phyloP scores from a whole-genome alignment of 37 sponge, comb jelly and placozoan species.

The Tethya wilhelma region DNA sequence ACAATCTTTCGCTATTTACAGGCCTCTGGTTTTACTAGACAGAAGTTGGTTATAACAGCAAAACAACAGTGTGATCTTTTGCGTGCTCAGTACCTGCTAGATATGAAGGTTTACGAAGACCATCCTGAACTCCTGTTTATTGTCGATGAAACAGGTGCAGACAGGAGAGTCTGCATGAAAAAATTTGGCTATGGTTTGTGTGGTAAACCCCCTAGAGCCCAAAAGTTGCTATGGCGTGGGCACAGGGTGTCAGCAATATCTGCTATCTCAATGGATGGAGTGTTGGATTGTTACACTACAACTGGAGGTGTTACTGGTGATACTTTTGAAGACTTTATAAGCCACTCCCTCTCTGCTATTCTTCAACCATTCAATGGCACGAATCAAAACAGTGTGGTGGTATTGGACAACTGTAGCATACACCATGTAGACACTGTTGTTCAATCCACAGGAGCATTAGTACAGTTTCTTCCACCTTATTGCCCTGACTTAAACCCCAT shows the following conservation, averaged over 20 bases:
- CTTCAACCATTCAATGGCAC: neutral
- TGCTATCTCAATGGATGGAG: neutral
- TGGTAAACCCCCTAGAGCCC: neutral
- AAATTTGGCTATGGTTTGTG: neutral
- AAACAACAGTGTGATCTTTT: conserved; percentile 10
- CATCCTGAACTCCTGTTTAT: conserved; percentile 8
- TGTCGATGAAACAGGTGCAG: neutral
- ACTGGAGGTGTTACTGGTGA: neutral
- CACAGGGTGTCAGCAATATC: neutral
- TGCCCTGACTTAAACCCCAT: conserved; percentile 23
- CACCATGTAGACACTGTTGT: conserved; percentile 3
- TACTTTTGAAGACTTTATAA: neutral
- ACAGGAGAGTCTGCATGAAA: neutral
- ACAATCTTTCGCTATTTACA: conserved; percentile 15
- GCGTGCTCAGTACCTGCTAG: conserved; percentile 3
- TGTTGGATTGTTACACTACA: too few relatives aligned
- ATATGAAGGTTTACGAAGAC: conserved; percentile 6
- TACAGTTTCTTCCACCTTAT: conserved; percentile 21
- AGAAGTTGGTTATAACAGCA: conserved; percentile 12
- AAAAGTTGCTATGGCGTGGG: neutral
- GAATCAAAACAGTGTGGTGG: neutral
- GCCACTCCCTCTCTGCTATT: neutral
- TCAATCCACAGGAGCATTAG: conserved; percentile 7
- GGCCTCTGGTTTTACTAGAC: conserved; percentile 9
- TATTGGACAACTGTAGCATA: neutral